Evolutionary conservation across 2,888 invertebrate genomes (phyloP).

Genomic region (Andrena hattorfiana): DNA sequence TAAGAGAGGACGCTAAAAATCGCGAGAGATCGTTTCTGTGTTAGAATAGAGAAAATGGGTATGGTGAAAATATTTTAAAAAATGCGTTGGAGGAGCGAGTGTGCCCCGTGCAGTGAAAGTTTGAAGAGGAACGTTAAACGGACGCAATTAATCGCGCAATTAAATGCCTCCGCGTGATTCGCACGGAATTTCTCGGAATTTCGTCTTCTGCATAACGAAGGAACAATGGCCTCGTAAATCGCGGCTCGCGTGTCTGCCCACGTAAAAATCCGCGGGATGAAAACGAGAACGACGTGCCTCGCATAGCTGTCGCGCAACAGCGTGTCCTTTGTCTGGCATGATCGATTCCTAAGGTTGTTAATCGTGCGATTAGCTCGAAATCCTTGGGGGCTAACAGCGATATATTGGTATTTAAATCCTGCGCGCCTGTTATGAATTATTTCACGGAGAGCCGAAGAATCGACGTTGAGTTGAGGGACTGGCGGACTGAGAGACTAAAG

Average conservation of each 20-base stretch:
- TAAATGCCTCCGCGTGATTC: constrained; percentile 40
- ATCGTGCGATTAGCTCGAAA: background rate
- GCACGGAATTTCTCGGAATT: constrained; percentile 34
- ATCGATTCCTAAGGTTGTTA: constrained; percentile 6
- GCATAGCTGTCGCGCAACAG: constrained; percentile 34
- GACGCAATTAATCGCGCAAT: constrained; percentile 56
- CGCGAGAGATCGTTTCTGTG: no score
- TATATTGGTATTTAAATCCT: background rate
- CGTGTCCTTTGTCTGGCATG: constrained; percentile 23
- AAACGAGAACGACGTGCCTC: constrained; percentile 53
- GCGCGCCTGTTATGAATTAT: background rate
- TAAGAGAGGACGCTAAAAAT: no score
- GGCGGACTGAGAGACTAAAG: no score
- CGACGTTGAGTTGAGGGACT: no score
- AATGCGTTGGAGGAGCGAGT: no score
- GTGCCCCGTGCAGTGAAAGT: background rate
- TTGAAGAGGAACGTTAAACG: background rate
- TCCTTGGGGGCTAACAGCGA: background rate
- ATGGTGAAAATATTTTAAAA: no score
- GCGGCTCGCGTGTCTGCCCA: constrained; percentile 39
- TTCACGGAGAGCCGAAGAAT: background rate
- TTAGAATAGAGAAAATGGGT: no score
- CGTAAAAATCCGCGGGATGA: constrained; percentile 51
- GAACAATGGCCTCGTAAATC: constrained; percentile 63
- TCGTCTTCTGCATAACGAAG: constrained; percentile 41